Evolutionary conservation across 2,113 vertebrate genomes (phyloP).

Genomic region (Plotosus lineatus): DNA sequence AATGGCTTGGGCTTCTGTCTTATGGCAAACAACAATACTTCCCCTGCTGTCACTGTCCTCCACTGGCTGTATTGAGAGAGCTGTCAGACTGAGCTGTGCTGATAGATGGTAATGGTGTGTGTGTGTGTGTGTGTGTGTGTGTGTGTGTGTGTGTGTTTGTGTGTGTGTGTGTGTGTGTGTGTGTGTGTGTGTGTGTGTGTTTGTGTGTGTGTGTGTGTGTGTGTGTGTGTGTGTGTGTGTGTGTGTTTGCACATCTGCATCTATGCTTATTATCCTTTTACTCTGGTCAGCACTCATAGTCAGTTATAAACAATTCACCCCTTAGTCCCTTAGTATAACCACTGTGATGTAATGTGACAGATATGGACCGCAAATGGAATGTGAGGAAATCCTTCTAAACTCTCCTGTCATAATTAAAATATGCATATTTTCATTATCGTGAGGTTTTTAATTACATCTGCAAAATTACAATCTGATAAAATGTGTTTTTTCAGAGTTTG

Average conservation of each 20-base stretch:
- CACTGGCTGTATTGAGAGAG: conserved; percentile 64
- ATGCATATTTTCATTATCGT: too few relatives aligned
- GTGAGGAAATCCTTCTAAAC: too few relatives aligned
- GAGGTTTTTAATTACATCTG: too few relatives aligned
- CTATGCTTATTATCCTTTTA: conserved; percentile 32
- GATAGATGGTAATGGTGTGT: conserved; percentile 61
- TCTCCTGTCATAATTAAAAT: too few relatives aligned
- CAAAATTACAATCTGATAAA: too few relatives aligned
- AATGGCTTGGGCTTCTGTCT: conserved; percentile 13
- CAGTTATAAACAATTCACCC: not conserved
- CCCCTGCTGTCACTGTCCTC: conserved; percentile 61
- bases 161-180: conserved; percentile 23
- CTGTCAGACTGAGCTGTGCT: conserved; percentile 60
- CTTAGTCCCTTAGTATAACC: not conserved
- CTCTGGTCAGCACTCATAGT: conserved; percentile 23
- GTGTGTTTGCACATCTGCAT: not conserved
- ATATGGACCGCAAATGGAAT: too few relatives aligned
- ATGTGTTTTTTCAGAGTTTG: too few relatives aligned
- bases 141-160: conserved; percentile 11
- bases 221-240: conserved; percentile 25
- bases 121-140: conserved; percentile 28
- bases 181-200: not conserved
- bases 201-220: conserved; percentile 5
- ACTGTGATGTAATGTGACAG: conserved; percentile 45
- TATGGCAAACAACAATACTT: conserved; percentile 44